Evolutionary conservation across 2,113 vertebrate species (phyloP).

Genomic region (Cottus gobio): DNA sequence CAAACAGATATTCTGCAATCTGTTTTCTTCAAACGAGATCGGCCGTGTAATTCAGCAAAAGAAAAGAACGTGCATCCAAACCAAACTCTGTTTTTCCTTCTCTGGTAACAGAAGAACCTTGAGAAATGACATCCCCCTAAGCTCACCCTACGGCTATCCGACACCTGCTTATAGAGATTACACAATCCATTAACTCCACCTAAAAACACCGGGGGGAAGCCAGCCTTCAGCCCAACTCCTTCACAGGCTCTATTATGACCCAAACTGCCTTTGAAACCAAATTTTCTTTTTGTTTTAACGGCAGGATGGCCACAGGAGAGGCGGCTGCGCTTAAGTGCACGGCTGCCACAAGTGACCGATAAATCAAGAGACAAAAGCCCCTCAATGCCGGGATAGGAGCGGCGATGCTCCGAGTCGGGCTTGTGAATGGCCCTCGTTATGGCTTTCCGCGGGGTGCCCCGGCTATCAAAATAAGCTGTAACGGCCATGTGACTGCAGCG

Average conservation of each 20-base stretch:
- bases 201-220: slow-evolving; percentile 63
- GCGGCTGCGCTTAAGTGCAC: slow-evolving; percentile 53
- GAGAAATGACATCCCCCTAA: slow-evolving; percentile 62
- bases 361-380: slow-evolving; percentile 66
- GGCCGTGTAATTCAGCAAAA: not conserved
- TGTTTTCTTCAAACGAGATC: not conserved
- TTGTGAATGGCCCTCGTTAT: slow-evolving; percentile 62
- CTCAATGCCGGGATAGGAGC: slow-evolving; percentile 23
- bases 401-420: slow-evolving; percentile 32
- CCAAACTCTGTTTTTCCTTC: slow-evolving; percentile 16
- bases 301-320: slow-evolving; percentile 41
- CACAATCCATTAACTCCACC: slow-evolving; percentile 72
- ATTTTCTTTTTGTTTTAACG: slow-evolving; percentile 19
- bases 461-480: slow-evolving; percentile 67
- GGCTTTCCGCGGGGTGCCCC: slow-evolving; percentile 50
- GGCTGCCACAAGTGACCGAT: slow-evolving; percentile 59
- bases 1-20: not conserved
- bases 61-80: slow-evolving; percentile 14
- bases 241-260: slow-evolving; percentile 61
- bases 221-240: slow-evolving; percentile 56
- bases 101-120: slow-evolving; percentile 64
- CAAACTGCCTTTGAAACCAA: slow-evolving; percentile 60
- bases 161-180: slow-evolving; percentile 74
- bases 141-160: slow-evolving; percentile 53
- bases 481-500: slow-evolving; percentile 68